phyloP scores from a whole-genome alignment of 2,888 invertebrate species.

The Chaitophorus viminalis region DNA sequence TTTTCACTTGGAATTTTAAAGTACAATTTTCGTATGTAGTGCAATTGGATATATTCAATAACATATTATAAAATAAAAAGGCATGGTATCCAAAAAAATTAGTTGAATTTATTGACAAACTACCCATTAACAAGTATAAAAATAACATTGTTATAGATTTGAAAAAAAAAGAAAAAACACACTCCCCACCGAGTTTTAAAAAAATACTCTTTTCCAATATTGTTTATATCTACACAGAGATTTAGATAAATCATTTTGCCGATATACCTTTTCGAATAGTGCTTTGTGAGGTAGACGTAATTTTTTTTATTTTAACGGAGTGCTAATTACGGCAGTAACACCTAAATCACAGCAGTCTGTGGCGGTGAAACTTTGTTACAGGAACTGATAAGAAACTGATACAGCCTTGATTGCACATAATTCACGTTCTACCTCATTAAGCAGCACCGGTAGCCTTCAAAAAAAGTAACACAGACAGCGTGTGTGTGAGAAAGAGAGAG shows the following conservation, averaged over 20 bases:
- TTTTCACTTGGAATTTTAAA: too few relatives aligned
- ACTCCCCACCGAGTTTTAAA: background rate
- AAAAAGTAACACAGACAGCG: background rate
- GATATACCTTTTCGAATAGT: slow-evolving; percentile 28
- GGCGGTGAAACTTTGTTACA: slow-evolving; percentile 59
- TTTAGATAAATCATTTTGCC: slow-evolving; percentile 50
- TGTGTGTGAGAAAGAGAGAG: background rate
- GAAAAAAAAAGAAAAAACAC: too few relatives aligned
- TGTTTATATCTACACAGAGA: background rate
- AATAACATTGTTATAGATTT: too few relatives aligned
- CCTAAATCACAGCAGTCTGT: slow-evolving; percentile 54
- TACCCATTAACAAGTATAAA: too few relatives aligned
- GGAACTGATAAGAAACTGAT: slow-evolving; percentile 62
- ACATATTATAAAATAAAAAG: too few relatives aligned
- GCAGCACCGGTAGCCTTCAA: slow-evolving; percentile 23
- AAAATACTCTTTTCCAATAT: slow-evolving; percentile 11
- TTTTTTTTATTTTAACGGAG: slow-evolving; percentile 40
- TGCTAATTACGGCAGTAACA: slow-evolving; percentile 58
- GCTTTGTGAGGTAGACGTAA: slow-evolving; percentile 13
- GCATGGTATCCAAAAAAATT: too few relatives aligned
- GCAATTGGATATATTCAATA: too few relatives aligned
- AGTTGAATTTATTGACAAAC: too few relatives aligned
- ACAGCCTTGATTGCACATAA: slow-evolving; percentile 59
- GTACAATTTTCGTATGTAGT: too few relatives aligned
- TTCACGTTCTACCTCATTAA: slow-evolving; percentile 62